These are phyloP conservation scores for Cherax quadricarinatus DNA, from an alignment of 1,140 invertebrate species.

Conservation along the genomic window DNA sequence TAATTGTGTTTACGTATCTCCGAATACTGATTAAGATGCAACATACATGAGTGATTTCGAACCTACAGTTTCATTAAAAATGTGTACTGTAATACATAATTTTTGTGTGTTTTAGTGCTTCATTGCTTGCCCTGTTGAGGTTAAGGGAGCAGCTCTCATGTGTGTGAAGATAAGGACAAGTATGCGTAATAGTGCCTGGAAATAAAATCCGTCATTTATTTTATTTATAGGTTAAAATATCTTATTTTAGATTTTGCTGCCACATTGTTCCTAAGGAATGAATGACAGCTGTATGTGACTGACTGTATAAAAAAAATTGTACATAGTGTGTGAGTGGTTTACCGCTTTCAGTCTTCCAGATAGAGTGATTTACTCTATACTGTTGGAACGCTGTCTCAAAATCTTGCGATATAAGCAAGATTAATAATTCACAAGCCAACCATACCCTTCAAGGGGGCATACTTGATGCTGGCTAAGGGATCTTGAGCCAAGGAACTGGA, in stretches of 20 bases:
- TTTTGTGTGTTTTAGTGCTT: background rate
- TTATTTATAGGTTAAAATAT: background rate
- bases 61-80: background rate
- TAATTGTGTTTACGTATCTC: background rate
- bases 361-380: background rate
- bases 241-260: background rate
- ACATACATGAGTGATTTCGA: background rate
- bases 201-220: background rate
- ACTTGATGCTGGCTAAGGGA: too few relatives aligned
- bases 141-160: background rate
- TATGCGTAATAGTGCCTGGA: background rate
- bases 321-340: background rate
- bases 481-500: too few relatives aligned
- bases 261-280: slow-evolving; percentile 12
- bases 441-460: background rate
- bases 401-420: background rate
- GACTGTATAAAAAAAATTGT: background rate
- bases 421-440: background rate
- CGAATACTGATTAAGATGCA: background rate
- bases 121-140: background rate
- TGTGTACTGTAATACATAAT: background rate
- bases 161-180: background rate
- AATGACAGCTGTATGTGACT: slow-evolving; percentile 4
- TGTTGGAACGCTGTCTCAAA: background rate
- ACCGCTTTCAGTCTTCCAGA: background rate